Evolutionary conservation across 92 coral and sea anemone genomes (phyloP).

Genomic region (Phenganax stokvisi): DNA sequence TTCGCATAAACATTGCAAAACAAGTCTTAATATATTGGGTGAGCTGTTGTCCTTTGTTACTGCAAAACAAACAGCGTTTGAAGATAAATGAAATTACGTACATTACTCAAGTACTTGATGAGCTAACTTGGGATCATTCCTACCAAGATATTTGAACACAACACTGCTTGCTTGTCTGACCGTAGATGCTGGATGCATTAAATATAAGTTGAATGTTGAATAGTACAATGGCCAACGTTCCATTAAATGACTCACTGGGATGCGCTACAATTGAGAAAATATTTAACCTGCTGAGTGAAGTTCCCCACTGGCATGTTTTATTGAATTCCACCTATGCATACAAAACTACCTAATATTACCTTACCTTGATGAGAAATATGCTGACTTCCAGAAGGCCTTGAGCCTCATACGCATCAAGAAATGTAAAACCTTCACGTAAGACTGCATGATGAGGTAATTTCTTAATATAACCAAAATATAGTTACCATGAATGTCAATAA

Average conservation of each 20-base stretch:
- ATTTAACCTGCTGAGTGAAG: neutral
- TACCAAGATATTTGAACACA: slow-evolving; percentile 84
- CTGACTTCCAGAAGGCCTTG: slow-evolving; percentile 90
- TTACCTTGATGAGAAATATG: slow-evolving; percentile 90
- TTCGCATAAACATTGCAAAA: slow-evolving; percentile 90
- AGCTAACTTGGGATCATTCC: neutral
- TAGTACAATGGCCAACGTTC: slow-evolving; percentile 95
- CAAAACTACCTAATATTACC: neutral
- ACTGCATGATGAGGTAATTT: slow-evolving; percentile 89
- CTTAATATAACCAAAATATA: neutral
- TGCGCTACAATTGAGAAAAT: slow-evolving; percentile 53
- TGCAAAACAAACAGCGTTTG: slow-evolving; percentile 25
- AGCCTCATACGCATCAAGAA: slow-evolving; percentile 93
- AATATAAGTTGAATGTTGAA: slow-evolving; percentile 86
- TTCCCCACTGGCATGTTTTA: no score
- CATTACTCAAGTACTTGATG: neutral
- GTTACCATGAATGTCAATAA: neutral
- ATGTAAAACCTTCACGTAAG: slow-evolving; percentile 70
- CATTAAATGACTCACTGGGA: slow-evolving; percentile 74
- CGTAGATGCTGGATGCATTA: slow-evolving; percentile 99
- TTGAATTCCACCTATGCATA: neutral
- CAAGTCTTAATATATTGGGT: slow-evolving; percentile 88
- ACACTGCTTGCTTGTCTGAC: slow-evolving; percentile 96
- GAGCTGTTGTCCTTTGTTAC: slow-evolving; percentile 95
- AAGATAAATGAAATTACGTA: neutral